These are phyloP conservation scores for Synanthedon andrenaeformis DNA, from an alignment of 2,888 invertebrate species.

Conservation along the genomic window DNA sequence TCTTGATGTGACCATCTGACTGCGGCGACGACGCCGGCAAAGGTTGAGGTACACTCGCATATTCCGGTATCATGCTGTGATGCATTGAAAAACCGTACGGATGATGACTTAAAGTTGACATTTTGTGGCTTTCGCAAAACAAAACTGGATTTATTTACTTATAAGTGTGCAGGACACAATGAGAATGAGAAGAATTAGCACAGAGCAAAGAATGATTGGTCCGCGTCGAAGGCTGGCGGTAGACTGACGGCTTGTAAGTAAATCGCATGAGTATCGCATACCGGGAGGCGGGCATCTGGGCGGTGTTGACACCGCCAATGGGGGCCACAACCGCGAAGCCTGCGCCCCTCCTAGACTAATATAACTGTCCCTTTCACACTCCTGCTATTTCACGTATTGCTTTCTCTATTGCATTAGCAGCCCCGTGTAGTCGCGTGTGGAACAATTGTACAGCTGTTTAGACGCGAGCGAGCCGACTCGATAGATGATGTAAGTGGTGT, in stretches of 20 bases:
- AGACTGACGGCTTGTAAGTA: constrained; percentile 47
- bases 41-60: constrained; percentile 52
- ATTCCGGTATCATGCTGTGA: constrained; percentile 60
- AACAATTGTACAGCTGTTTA: constrained; percentile 56
- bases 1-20: constrained; percentile 86
- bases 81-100: constrained; percentile 68
- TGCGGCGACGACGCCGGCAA: constrained; percentile 59
- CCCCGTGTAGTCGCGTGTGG: constrained; percentile 35
- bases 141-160: constrained; percentile 22
- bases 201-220: constrained; percentile 44
- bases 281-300: constrained; percentile 44
- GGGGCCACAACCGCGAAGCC: constrained; percentile 32
- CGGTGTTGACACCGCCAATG: constrained; percentile 43
- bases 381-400: constrained; percentile 17
- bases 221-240: constrained; percentile 60
- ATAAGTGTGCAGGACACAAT: constrained; percentile 42
- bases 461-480: constrained; percentile 39
- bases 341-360: constrained; percentile 45
- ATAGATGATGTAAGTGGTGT: constrained; percentile 43
- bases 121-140: constrained; percentile 19
- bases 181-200: constrained; percentile 54
- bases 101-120: constrained; percentile 66
- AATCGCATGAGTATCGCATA: constrained; percentile 36
- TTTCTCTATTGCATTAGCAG: constrained; percentile 34
- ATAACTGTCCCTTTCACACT: constrained; percentile 25